These are phyloP conservation scores for Rhodophaea formosa DNA, from an alignment of 2,888 invertebrate species.

Conservation along the genomic window DNA sequence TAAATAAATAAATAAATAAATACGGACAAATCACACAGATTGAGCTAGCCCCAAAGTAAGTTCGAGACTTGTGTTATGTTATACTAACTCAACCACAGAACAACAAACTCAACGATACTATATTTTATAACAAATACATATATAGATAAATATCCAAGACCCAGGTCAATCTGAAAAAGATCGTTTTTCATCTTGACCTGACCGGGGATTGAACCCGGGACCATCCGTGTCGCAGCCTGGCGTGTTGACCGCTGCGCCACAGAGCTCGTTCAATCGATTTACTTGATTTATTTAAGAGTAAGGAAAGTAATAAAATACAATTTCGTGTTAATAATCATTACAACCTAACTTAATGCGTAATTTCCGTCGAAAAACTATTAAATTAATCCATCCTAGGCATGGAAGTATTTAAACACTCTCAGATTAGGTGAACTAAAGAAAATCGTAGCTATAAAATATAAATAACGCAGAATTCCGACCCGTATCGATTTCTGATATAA, in stretches of 20 bases:
- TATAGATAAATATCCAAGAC: too few relatives aligned
- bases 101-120: too few relatives aligned
- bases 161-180: too few relatives aligned
- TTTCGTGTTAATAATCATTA: background rate
- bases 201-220: too few relatives aligned
- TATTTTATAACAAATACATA: too few relatives aligned
- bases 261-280: too few relatives aligned
- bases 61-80: background rate
- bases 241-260: too few relatives aligned
- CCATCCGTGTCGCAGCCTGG: background rate
- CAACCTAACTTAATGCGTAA: background rate
- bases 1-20: background rate
- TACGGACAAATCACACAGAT: background rate
- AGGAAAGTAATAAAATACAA: background rate
- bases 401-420: background rate
- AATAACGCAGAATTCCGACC: background rate
- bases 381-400: background rate
- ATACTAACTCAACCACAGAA: too few relatives aligned
- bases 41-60: slow-evolving; percentile 1
- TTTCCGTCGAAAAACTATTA: background rate
- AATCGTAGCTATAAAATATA: background rate
- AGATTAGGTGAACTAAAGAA: background rate
- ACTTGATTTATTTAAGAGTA: too few relatives aligned
- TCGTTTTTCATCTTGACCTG: too few relatives aligned
- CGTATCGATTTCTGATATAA: too few relatives aligned